phyloP scores from a whole-genome alignment of 1,140 invertebrate genomes.

The Cherax destructor region DNA sequence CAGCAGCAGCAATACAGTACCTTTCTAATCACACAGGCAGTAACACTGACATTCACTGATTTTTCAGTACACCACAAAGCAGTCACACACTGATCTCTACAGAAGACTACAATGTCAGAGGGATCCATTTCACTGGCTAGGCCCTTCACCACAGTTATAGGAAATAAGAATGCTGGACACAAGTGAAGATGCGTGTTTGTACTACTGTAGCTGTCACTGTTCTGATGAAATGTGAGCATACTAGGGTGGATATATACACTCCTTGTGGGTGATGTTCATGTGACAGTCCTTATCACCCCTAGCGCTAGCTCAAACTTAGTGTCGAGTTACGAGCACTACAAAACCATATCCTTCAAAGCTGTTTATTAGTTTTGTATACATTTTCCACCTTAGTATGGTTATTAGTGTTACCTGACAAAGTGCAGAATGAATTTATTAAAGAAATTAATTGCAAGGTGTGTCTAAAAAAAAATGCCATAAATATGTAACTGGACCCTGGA shows the following conservation, averaged over 20 bases:
- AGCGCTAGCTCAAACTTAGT: conserved; percentile 10
- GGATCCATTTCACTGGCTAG: neutral
- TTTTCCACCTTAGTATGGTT: neutral
- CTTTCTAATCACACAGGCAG: neutral
- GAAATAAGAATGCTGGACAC: neutral
- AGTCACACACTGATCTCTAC: neutral
- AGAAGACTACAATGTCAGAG: neutral
- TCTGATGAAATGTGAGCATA: neutral
- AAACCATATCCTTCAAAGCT: conserved; percentile 6
- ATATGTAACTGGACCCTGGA: neutral
- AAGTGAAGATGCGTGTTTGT: neutral
- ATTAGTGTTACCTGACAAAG: neutral
- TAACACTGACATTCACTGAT: neutral
- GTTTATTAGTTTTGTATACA: neutral
- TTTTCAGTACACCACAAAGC: conserved; percentile 2
- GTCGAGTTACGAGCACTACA: conserved; percentile 15
- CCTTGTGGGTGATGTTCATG: conserved; percentile 2
- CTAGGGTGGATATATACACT: conserved; percentile 8
- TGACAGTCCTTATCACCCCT: conserved; percentile 24
- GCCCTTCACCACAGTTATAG: neutral
- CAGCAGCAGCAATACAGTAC: neutral
- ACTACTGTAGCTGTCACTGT: neutral
- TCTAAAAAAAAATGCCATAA: neutral
- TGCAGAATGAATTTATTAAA: neutral
- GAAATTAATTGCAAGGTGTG: neutral